phyloP scores from a whole-genome alignment of 2,888 invertebrate genomes.

The Agrochola lota region DNA sequence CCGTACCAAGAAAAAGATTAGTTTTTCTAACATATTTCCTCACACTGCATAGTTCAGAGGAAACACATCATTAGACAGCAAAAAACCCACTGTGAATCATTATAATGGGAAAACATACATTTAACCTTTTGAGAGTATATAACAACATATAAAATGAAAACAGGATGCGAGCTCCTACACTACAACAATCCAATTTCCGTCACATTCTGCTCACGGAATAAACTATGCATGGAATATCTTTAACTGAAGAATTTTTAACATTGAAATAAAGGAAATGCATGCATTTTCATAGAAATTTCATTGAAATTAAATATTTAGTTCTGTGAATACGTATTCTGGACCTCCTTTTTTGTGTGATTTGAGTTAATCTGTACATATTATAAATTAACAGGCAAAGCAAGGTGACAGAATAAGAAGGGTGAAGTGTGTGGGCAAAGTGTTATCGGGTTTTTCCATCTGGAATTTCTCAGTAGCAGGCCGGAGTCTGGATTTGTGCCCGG shows the following conservation, averaged over 20 bases:
- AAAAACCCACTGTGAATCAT: background rate
- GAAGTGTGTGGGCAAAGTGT: too few species aligned
- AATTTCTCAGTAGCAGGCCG: too few species aligned
- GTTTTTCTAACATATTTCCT: background rate
- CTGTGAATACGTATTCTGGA: background rate
- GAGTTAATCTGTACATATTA: background rate
- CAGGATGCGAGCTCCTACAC: constrained; percentile 34
- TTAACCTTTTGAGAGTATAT: background rate
- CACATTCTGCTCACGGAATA: constrained; percentile 29
- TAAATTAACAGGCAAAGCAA: background rate
- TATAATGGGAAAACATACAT: background rate
- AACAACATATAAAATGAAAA: constrained; percentile 1
- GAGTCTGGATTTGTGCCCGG: too few species aligned
- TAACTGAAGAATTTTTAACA: constrained; percentile 13
- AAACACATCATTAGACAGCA: background rate
- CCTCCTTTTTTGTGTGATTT: background rate
- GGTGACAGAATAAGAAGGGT: too few species aligned
- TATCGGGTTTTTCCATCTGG: too few species aligned
- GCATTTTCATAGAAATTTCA: constrained; percentile 12
- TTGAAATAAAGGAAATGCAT: background rate
- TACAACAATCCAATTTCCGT: constrained; percentile 56
- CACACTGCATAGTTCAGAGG: background rate
- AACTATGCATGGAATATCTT: constrained; percentile 59
- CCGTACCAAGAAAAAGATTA: background rate
- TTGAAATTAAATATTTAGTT: constrained; percentile 24